phyloP scores from a whole-genome alignment of 2,113 vertebrate species.

The Eudyptes chrysolophus region DNA sequence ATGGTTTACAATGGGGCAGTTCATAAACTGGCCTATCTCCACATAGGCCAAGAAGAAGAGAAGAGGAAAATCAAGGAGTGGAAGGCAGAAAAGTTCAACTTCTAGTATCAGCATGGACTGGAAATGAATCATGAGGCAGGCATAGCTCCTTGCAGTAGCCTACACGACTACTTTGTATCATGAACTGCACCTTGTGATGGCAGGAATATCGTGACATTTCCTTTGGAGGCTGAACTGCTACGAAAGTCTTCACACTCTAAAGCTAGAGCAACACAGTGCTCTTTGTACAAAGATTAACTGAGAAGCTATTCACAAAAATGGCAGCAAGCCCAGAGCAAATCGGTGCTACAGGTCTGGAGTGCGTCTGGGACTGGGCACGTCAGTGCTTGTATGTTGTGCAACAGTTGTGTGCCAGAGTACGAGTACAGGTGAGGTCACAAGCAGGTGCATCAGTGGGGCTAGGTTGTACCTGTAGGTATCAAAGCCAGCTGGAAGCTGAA shows the following conservation, averaged over 20 bases:
- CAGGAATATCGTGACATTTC: neutral
- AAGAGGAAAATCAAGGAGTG: neutral
- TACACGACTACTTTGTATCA: neutral
- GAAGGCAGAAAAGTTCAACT: neutral
- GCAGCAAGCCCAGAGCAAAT: neutral
- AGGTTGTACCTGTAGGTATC: neutral
- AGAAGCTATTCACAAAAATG: neutral
- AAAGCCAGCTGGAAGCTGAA: neutral
- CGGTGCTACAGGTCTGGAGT: neutral
- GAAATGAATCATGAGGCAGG: neutral
- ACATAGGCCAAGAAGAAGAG: neutral
- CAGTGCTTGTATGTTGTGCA: neutral
- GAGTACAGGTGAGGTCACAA: neutral
- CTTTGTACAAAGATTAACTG: neutral
- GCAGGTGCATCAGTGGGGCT: neutral
- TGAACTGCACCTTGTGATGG: neutral
- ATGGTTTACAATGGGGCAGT: neutral
- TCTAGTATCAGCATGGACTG: neutral
- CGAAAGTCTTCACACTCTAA: neutral
- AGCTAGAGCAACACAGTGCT: neutral
- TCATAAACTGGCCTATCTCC: neutral
- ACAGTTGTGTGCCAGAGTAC: neutral
- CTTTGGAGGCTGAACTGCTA: neutral
- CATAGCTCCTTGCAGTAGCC: neutral
- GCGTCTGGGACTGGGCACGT: neutral